Evolutionary conservation across 2,797 vertebrate species (phyloP), one percentile per base, ranked within the genome.

Genomic region (Helicolenus hilgendorfi): DNA sequence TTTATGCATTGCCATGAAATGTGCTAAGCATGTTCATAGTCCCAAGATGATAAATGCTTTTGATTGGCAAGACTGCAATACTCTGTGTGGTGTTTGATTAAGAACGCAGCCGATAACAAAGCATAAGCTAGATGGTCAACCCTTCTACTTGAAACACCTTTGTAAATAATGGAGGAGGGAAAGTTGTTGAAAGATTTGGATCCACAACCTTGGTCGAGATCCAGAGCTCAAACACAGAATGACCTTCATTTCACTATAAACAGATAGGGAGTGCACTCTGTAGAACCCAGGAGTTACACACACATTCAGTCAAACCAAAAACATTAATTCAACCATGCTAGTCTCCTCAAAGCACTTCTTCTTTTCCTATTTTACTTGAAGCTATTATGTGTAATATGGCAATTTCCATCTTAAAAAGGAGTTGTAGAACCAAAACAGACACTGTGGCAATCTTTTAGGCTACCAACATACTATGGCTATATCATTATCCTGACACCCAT

Each of bases 161-260:
- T n/a, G 53, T 67, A 76, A 72, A 76, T 35, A 71, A n/a, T 35
- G 38, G 9, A 27, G 5, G 55, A 36, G 55, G 24, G 36, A 38
- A 55, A 31, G 24, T 26, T 49, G 14, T 49, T 31, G n/a, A 75
- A 67, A 85, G 33, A 79, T 71, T 45, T 68, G 7, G 22, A 20
- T 69, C 45, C 3, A 49, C 8, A 27, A 62, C 18, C 22, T 65
- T 81, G 82, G 81, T 78, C 18, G 75, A 36, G 41, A 77, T 53
- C 27, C 22, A 49, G 33, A 49, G 22, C 26, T 81, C 53, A 69
- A 84, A 90, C 67, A 59, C 53, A 69, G 27, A 72, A 75, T 26
- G 65, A 69, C 85, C 81, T 84, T 84, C 18, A 78, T 15, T 59
- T 81, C 11, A 62, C 58, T 26, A 41, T 59, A 41, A 74, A 83